A percentile compares a stretch with the other conserved stretches of the same genome.
These are phyloP conservation scores for Synchiropus splendidus DNA, from an alignment of 2,113 vertebrate species.

Conservation along the genomic window DNA sequence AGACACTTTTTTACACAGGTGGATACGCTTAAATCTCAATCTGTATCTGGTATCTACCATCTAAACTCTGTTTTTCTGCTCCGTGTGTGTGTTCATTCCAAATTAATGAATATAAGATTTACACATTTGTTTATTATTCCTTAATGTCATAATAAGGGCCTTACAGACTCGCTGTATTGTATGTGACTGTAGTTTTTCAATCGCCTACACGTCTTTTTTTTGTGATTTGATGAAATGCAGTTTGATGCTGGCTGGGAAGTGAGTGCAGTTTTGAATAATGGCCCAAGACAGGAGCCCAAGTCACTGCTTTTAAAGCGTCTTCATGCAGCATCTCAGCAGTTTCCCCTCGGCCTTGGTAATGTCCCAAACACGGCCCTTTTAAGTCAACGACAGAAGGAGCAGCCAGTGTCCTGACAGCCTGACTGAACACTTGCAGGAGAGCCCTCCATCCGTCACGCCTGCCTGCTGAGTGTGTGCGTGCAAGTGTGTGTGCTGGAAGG, in stretches of 20 bases:
- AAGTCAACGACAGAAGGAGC: slow-evolving; percentile 60
- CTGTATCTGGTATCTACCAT: no score
- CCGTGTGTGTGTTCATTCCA: no score
- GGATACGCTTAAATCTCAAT: no score
- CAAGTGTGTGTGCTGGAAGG: slow-evolving; percentile 23
- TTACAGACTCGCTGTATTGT: no score
- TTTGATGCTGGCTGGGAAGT: slow-evolving; percentile 43
- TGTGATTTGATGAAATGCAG: slow-evolving; percentile 36
- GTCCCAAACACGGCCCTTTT: slow-evolving; percentile 54
- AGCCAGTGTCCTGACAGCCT: slow-evolving; percentile 61
- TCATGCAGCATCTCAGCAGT: slow-evolving; percentile 49
- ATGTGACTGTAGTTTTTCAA: slow-evolving; percentile 15
- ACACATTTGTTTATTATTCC: no score
- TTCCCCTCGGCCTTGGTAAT: slow-evolving; percentile 52
- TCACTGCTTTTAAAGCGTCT: slow-evolving; percentile 51
- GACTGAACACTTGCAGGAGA: slow-evolving; percentile 62
- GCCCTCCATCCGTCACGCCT: slow-evolving; percentile 57
- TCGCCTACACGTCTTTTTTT: slow-evolving; percentile 21
- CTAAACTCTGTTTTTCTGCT: no score
- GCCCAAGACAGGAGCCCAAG: slow-evolving; percentile 38
- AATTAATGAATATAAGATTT: no score
- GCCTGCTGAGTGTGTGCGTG: slow-evolving; percentile 34
- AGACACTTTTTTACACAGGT: no score
- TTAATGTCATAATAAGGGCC: no score
- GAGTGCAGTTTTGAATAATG: slow-evolving; percentile 54